phyloP scores from a whole-genome alignment of 2,113 vertebrate species.

The Lophotis ruficrista region DNA sequence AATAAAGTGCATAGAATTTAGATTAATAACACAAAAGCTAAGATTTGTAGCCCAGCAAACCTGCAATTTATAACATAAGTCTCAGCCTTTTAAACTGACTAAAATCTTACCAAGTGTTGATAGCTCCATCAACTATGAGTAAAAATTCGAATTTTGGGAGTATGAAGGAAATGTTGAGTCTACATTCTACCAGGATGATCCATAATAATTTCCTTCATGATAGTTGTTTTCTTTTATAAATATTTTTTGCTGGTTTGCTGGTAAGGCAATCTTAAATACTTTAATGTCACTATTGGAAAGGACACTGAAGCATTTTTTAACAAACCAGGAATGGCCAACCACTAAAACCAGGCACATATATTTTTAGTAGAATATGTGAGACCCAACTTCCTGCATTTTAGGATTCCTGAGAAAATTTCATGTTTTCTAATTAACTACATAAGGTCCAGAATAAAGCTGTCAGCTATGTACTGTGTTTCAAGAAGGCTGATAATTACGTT shows the following conservation, averaged over 20 bases:
- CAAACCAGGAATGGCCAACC: background rate
- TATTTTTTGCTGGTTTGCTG: background rate
- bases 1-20: background rate
- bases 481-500: background rate
- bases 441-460: background rate
- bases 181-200: background rate
- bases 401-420: background rate
- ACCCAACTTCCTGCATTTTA: background rate
- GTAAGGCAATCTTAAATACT: background rate
- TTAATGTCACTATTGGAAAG: background rate
- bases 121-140: background rate
- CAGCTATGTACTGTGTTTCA: background rate
- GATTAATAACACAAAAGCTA: background rate
- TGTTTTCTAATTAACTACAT: background rate
- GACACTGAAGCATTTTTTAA: background rate
- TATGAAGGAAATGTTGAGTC: background rate
- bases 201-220: background rate
- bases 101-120: background rate
- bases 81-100: background rate
- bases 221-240: background rate
- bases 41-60: background rate
- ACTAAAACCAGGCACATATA: background rate
- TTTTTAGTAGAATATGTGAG: background rate
- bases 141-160: background rate
- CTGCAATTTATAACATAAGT: background rate